A percentile compares a stretch with the other conserved stretches of the same genome.
phyloP scores from a whole-genome alignment of 2,797 vertebrate genomes.

The Prionace glauca region DNA sequence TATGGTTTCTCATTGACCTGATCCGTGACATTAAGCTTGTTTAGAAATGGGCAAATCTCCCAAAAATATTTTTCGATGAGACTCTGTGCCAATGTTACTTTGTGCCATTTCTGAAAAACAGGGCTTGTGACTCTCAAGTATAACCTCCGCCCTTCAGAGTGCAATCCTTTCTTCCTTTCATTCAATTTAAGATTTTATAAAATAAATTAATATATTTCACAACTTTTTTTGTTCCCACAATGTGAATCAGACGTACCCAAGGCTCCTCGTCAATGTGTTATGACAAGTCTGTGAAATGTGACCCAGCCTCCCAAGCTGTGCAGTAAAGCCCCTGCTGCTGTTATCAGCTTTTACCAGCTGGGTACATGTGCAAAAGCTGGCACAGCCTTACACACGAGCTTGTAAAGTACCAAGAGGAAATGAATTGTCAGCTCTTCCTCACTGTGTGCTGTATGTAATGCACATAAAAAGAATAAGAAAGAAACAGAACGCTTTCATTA shows the following conservation, averaged over 20 bases:
- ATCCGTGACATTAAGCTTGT: background rate
- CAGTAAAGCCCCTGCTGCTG: background rate
- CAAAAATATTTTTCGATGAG: background rate
- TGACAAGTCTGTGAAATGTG: background rate
- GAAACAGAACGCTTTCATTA: background rate
- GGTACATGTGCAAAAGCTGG: background rate
- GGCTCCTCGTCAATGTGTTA: background rate
- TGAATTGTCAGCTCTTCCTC: background rate
- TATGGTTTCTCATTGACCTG: conserved; percentile 2
- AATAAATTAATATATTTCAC: background rate
- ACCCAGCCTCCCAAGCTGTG: background rate
- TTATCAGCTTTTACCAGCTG: conserved; percentile 16
- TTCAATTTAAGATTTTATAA: background rate
- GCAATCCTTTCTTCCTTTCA: background rate
- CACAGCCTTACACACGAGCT: background rate
- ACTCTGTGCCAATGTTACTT: background rate
- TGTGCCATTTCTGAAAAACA: background rate
- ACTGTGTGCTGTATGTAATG: background rate
- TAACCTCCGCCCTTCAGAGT: background rate
- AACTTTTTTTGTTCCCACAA: background rate
- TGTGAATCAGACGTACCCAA: background rate
- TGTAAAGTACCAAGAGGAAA: background rate
- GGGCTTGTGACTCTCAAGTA: background rate
- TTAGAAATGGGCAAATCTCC: background rate
- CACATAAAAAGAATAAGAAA: background rate